Conservation (phyloP, 2,888 invertebrate species). For the Thymelicus lineola region DNA sequence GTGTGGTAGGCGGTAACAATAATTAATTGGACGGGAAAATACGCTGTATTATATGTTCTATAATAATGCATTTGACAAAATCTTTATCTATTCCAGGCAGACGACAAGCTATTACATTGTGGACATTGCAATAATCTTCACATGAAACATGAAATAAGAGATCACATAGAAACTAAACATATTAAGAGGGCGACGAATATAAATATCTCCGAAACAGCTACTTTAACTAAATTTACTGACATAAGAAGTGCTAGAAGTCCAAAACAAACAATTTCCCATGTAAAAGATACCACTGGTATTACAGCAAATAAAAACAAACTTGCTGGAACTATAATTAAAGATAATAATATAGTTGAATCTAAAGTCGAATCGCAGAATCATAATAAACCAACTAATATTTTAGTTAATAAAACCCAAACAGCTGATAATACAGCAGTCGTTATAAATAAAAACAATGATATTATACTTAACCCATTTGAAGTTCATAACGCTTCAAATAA, state of each 20-base stretch:
- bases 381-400: not conserved
- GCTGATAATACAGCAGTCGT: not conserved
- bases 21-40: too few species aligned
- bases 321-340: conserved; percentile 6
- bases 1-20: too few species aligned
- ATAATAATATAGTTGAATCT: not conserved
- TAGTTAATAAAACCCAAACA: not conserved
- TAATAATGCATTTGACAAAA: too few species aligned
- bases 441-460: not conserved
- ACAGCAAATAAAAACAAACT: not conserved
- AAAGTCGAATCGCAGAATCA: not conserved
- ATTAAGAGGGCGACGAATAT: conserved; percentile 4
- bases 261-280: not conserved
- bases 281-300: not conserved
- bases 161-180: conserved; percentile 46
- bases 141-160: conserved; percentile 42
- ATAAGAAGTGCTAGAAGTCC: not conserved
- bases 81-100: conserved; percentile 48
- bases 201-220: not conserved
- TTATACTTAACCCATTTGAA: not conserved
- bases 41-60: too few species aligned
- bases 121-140: conserved; percentile 56
- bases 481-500: not conserved
- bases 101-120: conserved; percentile 53
- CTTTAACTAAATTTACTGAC: not conserved